These are phyloP conservation scores for Diachrysia chrysitis DNA, from an alignment of 2,888 invertebrate species.

Conservation along the genomic window DNA sequence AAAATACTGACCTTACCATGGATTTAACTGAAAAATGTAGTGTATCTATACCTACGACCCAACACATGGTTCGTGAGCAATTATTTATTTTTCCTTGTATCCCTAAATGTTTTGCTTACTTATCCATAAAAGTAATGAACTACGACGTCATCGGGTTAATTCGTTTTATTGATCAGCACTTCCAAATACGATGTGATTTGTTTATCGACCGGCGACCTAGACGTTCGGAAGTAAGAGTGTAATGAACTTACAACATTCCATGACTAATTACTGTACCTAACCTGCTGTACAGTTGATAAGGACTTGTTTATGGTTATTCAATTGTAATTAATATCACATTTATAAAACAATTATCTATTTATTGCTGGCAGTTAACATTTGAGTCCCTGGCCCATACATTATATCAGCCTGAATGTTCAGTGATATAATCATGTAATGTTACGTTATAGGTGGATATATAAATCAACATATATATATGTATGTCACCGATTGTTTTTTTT, in stretches of 20 bases:
- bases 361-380: slow-evolving; percentile 5
- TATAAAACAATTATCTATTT: slow-evolving; percentile 1
- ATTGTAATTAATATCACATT: slow-evolving; percentile 26
- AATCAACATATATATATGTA: not conserved
- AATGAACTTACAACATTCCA: slow-evolving; percentile 40
- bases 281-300: slow-evolving; percentile 32
- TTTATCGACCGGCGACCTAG: slow-evolving; percentile 28
- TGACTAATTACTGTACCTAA: slow-evolving; percentile 33
- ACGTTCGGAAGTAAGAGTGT: slow-evolving; percentile 21
- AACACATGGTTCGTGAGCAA: no score
- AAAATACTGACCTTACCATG: no score
- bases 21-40: no score
- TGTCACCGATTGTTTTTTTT: not conserved
- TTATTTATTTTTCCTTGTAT: no score
- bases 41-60: no score
- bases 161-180: not conserved
- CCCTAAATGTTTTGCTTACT: not conserved
- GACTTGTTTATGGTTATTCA: slow-evolving; percentile 29
- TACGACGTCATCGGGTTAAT: not conserved
- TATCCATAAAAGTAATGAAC: not conserved
- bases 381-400: slow-evolving; percentile 25
- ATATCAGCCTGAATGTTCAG: not conserved
- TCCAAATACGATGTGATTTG: slow-evolving; percentile 6
- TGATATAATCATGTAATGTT: slow-evolving; percentile 1
- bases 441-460: not conserved